Conservation (phyloP, 1,140 invertebrate genomes). For the Cherax quadricarinatus region DNA sequence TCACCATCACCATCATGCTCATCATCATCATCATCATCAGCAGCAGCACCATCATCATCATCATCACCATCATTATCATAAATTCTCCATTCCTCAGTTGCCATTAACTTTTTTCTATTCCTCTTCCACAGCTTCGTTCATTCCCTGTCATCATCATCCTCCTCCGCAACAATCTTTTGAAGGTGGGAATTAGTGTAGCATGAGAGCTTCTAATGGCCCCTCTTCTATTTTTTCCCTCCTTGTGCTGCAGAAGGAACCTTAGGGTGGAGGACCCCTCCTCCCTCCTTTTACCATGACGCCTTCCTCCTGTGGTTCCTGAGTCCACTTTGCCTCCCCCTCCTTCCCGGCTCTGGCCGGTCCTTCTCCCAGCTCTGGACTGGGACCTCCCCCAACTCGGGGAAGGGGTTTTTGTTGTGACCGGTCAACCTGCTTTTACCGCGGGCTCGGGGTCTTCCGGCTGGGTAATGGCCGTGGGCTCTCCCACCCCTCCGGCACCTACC, state of each 20-base stretch:
- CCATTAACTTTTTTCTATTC: slow-evolving; percentile 21
- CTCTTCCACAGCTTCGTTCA: not conserved
- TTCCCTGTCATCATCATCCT: not conserved
- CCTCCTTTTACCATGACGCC: slow-evolving; percentile 40
- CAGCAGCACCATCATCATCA: not conserved
- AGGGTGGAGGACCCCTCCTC: slow-evolving; percentile 3
- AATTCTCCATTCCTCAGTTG: slow-evolving; percentile 2
- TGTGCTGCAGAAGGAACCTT: not conserved
- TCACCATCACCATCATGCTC: not conserved
- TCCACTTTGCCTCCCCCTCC: not conserved
- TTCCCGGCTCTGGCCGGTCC: not conserved
- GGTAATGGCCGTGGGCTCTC: slow-evolving; percentile 53
- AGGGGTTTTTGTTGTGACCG: slow-evolving; percentile 67
- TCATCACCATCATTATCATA: slow-evolving; percentile 21
- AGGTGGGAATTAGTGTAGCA: slow-evolving; percentile 30
- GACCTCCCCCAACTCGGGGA: slow-evolving; percentile 28
- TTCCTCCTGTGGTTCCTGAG: slow-evolving; percentile 47
- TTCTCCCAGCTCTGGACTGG: not conserved
- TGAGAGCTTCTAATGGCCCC: slow-evolving; percentile 28
- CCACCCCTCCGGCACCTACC: not conserved
- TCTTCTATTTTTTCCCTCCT: slow-evolving; percentile 21
- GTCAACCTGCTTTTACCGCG: slow-evolving; percentile 69
- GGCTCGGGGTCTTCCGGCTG: slow-evolving; percentile 48
- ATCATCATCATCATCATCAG: not conserved
- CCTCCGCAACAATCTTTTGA: not conserved